Conservation (phyloP, 2,113 vertebrate species). For the Cyprinodon tularosa region DNA sequence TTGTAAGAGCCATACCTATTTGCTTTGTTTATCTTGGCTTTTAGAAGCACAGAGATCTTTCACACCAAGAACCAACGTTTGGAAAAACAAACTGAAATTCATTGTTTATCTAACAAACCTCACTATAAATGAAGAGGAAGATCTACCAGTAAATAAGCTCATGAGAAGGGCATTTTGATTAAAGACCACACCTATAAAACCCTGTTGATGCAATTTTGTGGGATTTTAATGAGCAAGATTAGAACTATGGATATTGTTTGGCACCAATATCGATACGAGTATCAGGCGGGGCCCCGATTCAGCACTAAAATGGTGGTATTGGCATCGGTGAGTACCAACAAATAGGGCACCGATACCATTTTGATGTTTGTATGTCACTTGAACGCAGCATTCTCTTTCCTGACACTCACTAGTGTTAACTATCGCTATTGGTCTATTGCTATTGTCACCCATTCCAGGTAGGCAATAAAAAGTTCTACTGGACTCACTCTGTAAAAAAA, state of each 20-base stretch:
- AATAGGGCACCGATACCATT: no score
- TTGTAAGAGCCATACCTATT: not conserved
- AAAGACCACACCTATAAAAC: conserved; percentile 69
- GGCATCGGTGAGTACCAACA: no score
- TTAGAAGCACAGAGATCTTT: not conserved
- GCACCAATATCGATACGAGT: no score
- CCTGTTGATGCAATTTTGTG: conserved; percentile 74
- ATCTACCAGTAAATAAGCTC: conserved; percentile 67
- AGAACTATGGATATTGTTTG: conserved; percentile 41
- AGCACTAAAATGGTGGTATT: no score
- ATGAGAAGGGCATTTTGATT: conserved; percentile 73
- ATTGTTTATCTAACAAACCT: conserved; percentile 53
- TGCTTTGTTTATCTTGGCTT: not conserved
- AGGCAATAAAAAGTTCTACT: no score
- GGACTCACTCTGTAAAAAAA: no score
- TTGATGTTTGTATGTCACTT: no score
- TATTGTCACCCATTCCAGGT: no score
- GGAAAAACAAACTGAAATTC: not conserved
- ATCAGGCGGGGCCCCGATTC: no score
- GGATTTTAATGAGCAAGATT: conserved; percentile 59
- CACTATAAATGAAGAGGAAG: conserved; percentile 48
- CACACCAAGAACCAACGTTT: conserved; percentile 14
- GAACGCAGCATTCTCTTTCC: no score
- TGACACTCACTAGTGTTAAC: no score
- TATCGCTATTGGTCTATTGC: no score